A percentile compares a stretch with the other conserved stretches of the same genome.
phyloP scores from a whole-genome alignment of 2,888 invertebrate genomes.

The Caenorhabditis plicata region DNA sequence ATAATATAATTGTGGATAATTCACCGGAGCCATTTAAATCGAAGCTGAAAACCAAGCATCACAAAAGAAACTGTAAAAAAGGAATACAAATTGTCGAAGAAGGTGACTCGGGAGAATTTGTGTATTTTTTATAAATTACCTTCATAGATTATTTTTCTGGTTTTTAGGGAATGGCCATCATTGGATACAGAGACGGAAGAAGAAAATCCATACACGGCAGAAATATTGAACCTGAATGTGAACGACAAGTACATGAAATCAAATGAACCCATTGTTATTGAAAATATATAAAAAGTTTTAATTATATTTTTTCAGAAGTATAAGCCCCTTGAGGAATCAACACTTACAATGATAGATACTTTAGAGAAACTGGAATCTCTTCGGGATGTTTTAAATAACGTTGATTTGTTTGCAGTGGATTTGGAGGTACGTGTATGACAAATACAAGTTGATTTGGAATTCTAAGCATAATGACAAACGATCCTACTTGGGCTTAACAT shows the following conservation, averaged over 20 bases:
- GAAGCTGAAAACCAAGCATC: slow-evolving; percentile 36
- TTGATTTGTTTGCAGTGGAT: slow-evolving; percentile 83
- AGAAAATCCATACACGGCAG: slow-evolving; percentile 55
- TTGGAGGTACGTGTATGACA: slow-evolving; percentile 69
- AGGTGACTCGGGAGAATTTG: slow-evolving; percentile 24
- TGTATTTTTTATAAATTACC: too few species aligned
- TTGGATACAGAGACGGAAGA: slow-evolving; percentile 26
- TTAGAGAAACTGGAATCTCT: slow-evolving; percentile 74
- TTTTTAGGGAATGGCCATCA: slow-evolving; percentile 14
- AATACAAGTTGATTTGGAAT: background rate
- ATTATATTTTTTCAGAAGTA: slow-evolving; percentile 66
- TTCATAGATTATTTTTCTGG: background rate
- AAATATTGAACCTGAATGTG: slow-evolving; percentile 46
- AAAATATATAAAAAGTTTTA: background rate
- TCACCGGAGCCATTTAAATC: slow-evolving; percentile 37
- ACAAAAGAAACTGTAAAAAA: slow-evolving; percentile 9
- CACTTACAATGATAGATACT: slow-evolving; percentile 75
- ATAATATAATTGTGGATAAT: slow-evolving; percentile 36
- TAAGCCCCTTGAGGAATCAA: slow-evolving; percentile 73
- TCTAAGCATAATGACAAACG: slow-evolving; percentile 84
- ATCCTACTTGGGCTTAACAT: slow-evolving; percentile 89
- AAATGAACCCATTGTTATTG: slow-evolving; percentile 1
- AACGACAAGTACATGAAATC: slow-evolving; percentile 37
- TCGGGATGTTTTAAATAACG: slow-evolving; percentile 73
- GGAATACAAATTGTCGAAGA: slow-evolving; percentile 19